Base-by-base conservation (phyloP, 2,797 vertebrate species). In the Borostomias antarcticus region DNA sequence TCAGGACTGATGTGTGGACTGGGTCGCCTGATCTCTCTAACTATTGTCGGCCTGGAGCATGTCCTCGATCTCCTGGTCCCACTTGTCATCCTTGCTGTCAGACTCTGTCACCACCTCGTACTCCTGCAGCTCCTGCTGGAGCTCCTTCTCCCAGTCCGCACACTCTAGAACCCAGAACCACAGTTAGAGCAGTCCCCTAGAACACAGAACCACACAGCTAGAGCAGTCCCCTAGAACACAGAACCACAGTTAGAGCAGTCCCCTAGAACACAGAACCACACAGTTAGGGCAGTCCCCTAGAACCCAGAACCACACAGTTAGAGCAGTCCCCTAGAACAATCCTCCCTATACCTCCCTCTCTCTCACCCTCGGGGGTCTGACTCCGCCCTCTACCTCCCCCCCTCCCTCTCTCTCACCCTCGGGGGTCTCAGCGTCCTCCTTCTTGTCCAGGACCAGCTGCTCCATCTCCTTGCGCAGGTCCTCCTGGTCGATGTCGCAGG, bases 391-490 rank as follows among this genome's bases (percentile, higher is more conserved):
- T n/a, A n/a, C 37, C 37, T 15, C 37, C 11, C 85, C 5, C 13
- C 1, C 37, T 2, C 17, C 15, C 17, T 17, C 40, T 17, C 40
- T n/a, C 40, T 73, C 11, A 98, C 97, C 96, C 66, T 98, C 96
- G 6, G 79, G 80, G 17, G 66, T 60, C 1, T 91, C 69, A 58
- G 40, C 32, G 43, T 88, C 91, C n/a, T 90, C 92, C 79, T 95
- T 96, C 86, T 96, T 95, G 69, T 97, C 94, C 77, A 99, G 91
- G 65, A 98, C 96, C 77, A 99, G 92, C 75, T 99, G 97, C 84
- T 98, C 93, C 95, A 98, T 98, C 86, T 95, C 97, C 79, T 98
- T 98, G 81, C 94, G 94, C 77, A 98, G 86, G 76, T 98, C 96
- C 71, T 99, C 97, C 59, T 95, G 94, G 87, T 98, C 89, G 68